Evolutionary conservation across 2,888 invertebrate species (phyloP), one percentile per base, ranked within the genome.

Genomic region (Slavum lentiscoides): DNA sequence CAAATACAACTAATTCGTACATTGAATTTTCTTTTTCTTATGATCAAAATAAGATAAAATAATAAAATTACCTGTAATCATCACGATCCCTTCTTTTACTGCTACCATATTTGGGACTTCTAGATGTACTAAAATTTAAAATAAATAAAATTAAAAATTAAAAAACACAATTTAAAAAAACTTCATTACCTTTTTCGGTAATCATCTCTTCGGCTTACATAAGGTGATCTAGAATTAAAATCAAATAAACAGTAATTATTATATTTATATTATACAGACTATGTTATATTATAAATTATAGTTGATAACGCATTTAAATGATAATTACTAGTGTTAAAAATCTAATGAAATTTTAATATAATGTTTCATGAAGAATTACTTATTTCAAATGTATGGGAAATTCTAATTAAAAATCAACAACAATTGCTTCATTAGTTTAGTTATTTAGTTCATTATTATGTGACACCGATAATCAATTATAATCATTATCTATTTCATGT

Each of bases 151-250:
- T 2, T 30, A 30, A 30, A 30, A 30, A 30, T 30, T 30, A 30
- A 30, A 4, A 30, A 30, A 37, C 55, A 21, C 21, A 74, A 53
- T 61, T 37, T 37, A 43, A 0, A 53, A 15, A 3, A 49, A 58
- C 0, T 43, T 68, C 6, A 23, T 66, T 74, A 74, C 70, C 76
- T 83, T 82, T 82, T 82, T 72, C 70, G 80, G 30, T 86, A 85
- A 86, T 86, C 61, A 83, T 82, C 81, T 83, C 77, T 68, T 19
- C 81, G 74, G 53, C 74, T 73, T 58, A 62, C 64, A 80, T 72
- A 70, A 62, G 77, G 77, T 23, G 77, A 80, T 55, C 77, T 80
- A 55, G 58, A 76, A 53, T 30, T 53, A 30, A 69, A 55, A 55
- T 55, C 19, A 49, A 49, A 49, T 55, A 19, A 55, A 55, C 19